Evolutionary conservation across 2,797 vertebrate species (phyloP).

Genomic region (Neosalanx taihuensis): DNA sequence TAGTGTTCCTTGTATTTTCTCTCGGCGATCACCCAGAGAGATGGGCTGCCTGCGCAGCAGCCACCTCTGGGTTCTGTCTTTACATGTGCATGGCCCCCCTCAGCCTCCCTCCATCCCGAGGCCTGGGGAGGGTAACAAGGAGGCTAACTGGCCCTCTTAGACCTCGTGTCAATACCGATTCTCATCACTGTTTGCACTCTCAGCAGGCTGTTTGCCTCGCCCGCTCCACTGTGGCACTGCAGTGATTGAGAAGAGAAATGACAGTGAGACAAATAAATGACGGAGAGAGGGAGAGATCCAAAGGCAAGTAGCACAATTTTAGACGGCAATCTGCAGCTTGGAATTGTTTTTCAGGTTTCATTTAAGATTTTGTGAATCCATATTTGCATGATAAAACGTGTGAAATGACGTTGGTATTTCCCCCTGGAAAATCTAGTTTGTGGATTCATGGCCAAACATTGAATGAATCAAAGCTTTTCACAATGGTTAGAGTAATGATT

Average conservation of each 20-base stretch:
- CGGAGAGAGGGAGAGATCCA: conserved; percentile 37
- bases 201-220: conserved; percentile 54
- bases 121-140: conserved; percentile 52
- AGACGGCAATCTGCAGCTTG: conserved; percentile 42
- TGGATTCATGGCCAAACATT: conserved; percentile 30
- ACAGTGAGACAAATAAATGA: conserved; percentile 61
- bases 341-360: conserved; percentile 26
- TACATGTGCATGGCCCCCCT: conserved; percentile 42
- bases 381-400: conserved; percentile 5
- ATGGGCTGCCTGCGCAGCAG: conserved; percentile 27
- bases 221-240: conserved; percentile 56
- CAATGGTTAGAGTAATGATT: conserved; percentile 37
- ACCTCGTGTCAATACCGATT: conserved; percentile 70
- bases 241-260: conserved; percentile 62
- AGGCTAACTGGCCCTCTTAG: conserved; percentile 64
- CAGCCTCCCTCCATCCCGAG: conserved; percentile 19
- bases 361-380: not conserved
- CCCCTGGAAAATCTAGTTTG: not conserved
- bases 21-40: conserved; percentile 55
- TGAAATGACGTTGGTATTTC: not conserved
- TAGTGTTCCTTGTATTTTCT: conserved; percentile 60
- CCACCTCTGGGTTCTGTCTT: conserved; percentile 46
- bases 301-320: conserved; percentile 39
- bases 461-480: conserved; percentile 14
- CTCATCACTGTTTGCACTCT: conserved; percentile 64